phyloP scores from a whole-genome alignment of 23 tunicate genomes.

The Oikopleura dioica region DNA sequence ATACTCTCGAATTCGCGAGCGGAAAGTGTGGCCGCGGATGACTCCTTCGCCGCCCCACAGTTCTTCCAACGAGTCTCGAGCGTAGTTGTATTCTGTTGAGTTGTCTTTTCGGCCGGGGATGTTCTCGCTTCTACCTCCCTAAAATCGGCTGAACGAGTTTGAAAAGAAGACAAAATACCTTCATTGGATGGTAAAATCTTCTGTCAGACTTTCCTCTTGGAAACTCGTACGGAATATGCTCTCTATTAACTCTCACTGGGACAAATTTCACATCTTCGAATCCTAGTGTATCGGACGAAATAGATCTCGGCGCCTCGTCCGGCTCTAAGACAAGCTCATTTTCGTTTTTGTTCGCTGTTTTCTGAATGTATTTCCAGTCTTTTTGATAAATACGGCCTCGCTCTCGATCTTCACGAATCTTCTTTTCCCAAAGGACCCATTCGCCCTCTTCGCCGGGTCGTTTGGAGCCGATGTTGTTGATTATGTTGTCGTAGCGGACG shows the following conservation, averaged over 20 bases:
- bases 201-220: not conserved
- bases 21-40: slow-evolving; percentile 4
- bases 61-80: slow-evolving; percentile 3
- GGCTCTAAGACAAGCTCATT: not conserved
- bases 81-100: slow-evolving; percentile 1
- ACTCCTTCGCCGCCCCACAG: slow-evolving; percentile 13
- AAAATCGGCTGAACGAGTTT: too few relatives aligned
- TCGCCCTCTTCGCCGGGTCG: not conserved
- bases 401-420: not conserved
- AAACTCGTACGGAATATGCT: slow-evolving; percentile 11
- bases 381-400: slow-evolving; percentile 6
- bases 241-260: not conserved
- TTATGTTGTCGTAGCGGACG: not conserved
- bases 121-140: slow-evolving; percentile 5
- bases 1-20: not conserved
- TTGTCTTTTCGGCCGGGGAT: slow-evolving; percentile 1
- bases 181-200: slow-evolving; percentile 10
- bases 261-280: not conserved
- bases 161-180: too few relatives aligned
- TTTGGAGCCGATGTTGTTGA: not conserved
- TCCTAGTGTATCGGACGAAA: not conserved
- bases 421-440: not conserved
- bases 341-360: too few relatives aligned
- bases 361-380: too few relatives aligned
- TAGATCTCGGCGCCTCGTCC: not conserved